A percentile compares a stretch with the other conserved stretches of the same genome.
phyloP scores from a whole-genome alignment of 2,888 invertebrate genomes.

The Ceraclea dissimilis region DNA sequence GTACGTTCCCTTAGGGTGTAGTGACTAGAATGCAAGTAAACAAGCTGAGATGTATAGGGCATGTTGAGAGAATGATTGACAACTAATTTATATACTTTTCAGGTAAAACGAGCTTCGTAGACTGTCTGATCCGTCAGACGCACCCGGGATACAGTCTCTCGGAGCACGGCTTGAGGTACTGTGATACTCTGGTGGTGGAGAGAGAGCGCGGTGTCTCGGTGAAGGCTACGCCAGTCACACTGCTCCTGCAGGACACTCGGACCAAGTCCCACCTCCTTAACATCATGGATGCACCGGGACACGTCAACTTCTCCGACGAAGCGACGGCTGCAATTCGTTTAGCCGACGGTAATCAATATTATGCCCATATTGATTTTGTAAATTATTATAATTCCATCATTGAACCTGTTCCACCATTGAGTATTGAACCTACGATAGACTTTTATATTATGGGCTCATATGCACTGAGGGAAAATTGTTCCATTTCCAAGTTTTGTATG shows the following conservation, averaged over 20 bases:
- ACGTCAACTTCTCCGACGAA: conserved; percentile 99
- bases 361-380: neutral
- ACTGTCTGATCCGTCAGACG: conserved; percentile 93
- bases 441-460: no score
- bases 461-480: no score
- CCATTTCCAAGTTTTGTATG: no score
- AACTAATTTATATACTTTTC: conserved; percentile 27
- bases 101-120: conserved; percentile 92
- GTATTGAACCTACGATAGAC: no score
- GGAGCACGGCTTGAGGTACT: conserved; percentile 79
- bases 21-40: no score
- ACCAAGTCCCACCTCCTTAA: conserved; percentile 96
- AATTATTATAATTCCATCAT: neutral
- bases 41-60: no score
- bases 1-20: no score
- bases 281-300: conserved; percentile 95
- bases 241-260: conserved; percentile 87
- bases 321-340: conserved; percentile 94
- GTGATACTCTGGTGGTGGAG: conserved; percentile 94
- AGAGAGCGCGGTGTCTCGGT: conserved; percentile 96
- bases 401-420: no score
- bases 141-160: conserved; percentile 78
- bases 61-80: no score
- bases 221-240: conserved; percentile 90
- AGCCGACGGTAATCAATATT: conserved; percentile 49